Percentiles rank a stretch among this genome's conserved stretches.
These are phyloP conservation scores for Galaxea fascicularis DNA, from an alignment of 92 coral and sea anemone species.

Conservation along the genomic window DNA sequence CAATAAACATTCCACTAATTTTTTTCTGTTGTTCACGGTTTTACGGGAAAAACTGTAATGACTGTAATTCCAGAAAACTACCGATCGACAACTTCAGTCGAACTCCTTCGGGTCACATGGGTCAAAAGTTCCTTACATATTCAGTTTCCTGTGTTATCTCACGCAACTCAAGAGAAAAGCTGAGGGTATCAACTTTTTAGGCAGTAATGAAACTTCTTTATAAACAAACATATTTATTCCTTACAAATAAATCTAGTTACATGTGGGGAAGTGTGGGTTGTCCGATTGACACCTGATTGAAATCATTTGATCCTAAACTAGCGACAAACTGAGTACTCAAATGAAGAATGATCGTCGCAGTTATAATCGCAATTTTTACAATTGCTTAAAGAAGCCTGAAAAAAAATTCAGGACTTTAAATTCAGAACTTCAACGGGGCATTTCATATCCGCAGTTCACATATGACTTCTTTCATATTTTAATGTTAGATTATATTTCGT, in stretches of 20 bases:
- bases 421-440: too few relatives aligned
- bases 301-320: constrained; percentile 14
- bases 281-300: not conserved
- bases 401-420: too few relatives aligned
- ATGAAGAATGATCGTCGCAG: too few relatives aligned
- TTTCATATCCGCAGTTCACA: too few relatives aligned
- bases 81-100: constrained; percentile 5
- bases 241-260: not conserved
- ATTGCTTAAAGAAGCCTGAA: too few relatives aligned
- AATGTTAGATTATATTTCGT: too few relatives aligned
- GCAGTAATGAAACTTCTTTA: constrained; percentile 16
- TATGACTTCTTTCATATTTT: too few relatives aligned
- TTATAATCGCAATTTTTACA: too few relatives aligned
- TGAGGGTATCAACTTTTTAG: constrained; percentile 3
- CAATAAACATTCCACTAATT: too few relatives aligned
- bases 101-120: not conserved
- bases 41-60: too few relatives aligned
- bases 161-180: constrained; percentile 1
- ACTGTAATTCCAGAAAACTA: constrained; percentile 8
- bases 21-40: too few relatives aligned
- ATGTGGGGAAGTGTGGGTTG: constrained; percentile 3
- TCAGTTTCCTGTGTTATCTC: not conserved
- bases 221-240: constrained; percentile 8
- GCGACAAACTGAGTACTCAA: not conserved
- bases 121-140: constrained; percentile 6